Evolutionary conservation across 2,888 invertebrate genomes (phyloP).

Genomic region (Rhagonycha fulva): DNA sequence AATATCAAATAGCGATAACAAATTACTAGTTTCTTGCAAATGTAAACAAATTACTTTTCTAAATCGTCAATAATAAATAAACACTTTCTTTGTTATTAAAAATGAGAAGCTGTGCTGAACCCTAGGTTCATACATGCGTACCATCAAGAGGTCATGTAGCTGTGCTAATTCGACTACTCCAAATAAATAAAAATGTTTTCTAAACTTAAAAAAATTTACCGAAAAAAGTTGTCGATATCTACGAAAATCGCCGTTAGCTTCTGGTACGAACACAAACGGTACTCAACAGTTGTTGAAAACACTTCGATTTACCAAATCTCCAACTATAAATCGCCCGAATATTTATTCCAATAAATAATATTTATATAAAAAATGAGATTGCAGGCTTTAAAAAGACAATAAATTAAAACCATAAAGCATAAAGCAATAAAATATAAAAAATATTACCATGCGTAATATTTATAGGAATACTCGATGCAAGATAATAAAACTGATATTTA

Average conservation of each 20-base stretch:
- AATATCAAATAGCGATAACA: neutral
- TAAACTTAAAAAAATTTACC: neutral
- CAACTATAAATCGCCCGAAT: neutral
- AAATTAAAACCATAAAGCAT: neutral
- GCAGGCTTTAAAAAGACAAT: no score
- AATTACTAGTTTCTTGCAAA: neutral
- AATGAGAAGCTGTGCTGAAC: neutral
- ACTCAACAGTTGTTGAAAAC: neutral
- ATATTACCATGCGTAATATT: neutral
- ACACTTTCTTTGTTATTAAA: neutral
- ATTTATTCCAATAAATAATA: neutral
- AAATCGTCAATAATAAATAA: neutral
- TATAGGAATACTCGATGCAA: neutral
- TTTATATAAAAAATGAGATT: neutral
- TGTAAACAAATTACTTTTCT: neutral
- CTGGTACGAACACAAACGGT: neutral
- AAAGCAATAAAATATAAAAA: neutral
- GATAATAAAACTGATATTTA: neutral
- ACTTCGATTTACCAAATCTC: neutral
- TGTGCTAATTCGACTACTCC: neutral
- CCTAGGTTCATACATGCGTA: neutral
- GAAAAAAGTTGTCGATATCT: neutral
- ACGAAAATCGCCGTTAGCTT: neutral
- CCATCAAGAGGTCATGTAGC: neutral
- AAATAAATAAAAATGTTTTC: neutral